Conservation (phyloP, 2,888 invertebrate species). For the Girardia tigrina region DNA sequence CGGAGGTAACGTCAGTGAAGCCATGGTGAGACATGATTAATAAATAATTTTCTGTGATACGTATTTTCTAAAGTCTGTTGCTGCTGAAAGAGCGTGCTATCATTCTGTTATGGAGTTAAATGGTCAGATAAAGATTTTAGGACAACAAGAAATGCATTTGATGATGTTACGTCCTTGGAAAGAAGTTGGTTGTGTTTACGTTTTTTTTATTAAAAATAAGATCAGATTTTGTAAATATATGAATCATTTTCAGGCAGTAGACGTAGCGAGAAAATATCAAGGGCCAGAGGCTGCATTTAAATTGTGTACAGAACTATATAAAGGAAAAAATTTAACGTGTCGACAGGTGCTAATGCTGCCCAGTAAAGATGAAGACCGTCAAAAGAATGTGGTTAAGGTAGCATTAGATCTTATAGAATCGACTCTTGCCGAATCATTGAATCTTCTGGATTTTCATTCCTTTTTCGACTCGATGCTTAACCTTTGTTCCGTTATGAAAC, state of each 20-base stretch:
- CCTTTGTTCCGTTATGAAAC: background rate
- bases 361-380: background rate
- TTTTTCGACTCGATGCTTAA: background rate
- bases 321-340: background rate
- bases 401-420: background rate
- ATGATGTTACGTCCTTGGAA: slow-evolving; percentile 53
- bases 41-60: slow-evolving; percentile 33
- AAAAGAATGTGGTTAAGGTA: background rate
- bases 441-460: background rate
- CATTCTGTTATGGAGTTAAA: slow-evolving; percentile 61
- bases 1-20: slow-evolving; percentile 75
- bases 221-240: no score
- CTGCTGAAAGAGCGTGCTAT: slow-evolving; percentile 64
- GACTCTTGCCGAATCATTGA: background rate
- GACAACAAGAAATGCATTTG: slow-evolving; percentile 57
- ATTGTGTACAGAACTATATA: background rate
- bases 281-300: background rate
- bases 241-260: background rate
- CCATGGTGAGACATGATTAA: slow-evolving; percentile 55
- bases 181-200: slow-evolving; percentile 42
- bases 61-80: slow-evolving; percentile 54
- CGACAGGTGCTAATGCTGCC: background rate
- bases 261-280: background rate
- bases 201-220: background rate
- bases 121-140: slow-evolving; percentile 60